Evolutionary conservation across 2,113 vertebrate species (phyloP), one percentile per base, ranked within the genome.

Genomic region (Podarcis cretensis): DNA sequence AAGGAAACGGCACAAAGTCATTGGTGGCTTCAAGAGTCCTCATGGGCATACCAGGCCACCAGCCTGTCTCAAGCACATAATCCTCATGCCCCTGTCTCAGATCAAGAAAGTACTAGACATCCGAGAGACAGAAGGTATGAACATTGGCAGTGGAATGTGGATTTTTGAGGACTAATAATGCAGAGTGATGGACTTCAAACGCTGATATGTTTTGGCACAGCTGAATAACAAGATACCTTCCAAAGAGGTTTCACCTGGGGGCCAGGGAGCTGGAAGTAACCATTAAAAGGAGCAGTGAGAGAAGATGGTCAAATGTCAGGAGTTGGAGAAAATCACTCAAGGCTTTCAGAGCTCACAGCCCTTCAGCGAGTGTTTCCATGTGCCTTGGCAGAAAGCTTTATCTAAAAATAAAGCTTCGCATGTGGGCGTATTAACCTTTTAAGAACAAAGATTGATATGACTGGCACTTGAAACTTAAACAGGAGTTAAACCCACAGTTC

Each of bases 41-140:
- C 95, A 98, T 92, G 98, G 98, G 54, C 98, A 99, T 79, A 98
- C 98, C 0, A 97, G 99, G 71, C 98, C 98, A 0, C 98, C 98
- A 5, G 98, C 98, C 13, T 98, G 98, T 69, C 98, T 99, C 75
- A 99, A 99, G 90, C 99, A 99, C 93, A 97, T 99, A 89, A 92
- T 97, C 57, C 97, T 99, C 65, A 99, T 99, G 99, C 99, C 99
- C 2, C 98, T 99, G 87, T 99, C 99, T 82, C 99, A 99, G 96
- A 99, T 99, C 90, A 98, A 98, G 91, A 98, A 98, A 95, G 99
- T 99, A 20, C 93, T 99, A 90, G 98, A 99, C 95, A 98, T 99
- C 94, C 98, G 97, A 94, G 99, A 99, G 92, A 99, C 98, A 16
- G 99, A 99, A 93, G 99, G 99, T 99, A 92, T 96, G 94, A 90